Conservation (phyloP, 2,888 invertebrate genomes). For the Chrysina gloriosa region DNA sequence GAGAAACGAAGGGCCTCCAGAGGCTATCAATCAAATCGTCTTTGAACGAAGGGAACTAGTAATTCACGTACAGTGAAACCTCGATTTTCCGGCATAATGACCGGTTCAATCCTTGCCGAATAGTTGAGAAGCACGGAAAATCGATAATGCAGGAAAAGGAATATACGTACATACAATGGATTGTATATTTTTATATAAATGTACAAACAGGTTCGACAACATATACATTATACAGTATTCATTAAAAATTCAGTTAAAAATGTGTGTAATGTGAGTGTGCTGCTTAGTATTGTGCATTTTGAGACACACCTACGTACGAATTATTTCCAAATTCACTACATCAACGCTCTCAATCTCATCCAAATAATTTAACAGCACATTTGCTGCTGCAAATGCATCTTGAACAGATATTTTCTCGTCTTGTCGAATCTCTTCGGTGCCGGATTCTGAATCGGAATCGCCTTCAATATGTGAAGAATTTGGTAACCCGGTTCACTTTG, state of each 20-base stretch:
- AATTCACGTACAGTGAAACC: too few species aligned
- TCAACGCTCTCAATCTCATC: neutral
- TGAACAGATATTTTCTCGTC: neutral
- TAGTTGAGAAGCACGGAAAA: neutral
- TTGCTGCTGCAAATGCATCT: neutral
- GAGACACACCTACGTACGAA: neutral
- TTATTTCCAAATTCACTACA: neutral
- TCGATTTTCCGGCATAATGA: neutral
- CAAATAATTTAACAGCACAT: neutral
- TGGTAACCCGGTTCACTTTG: too few species aligned
- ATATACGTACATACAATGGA: too few species aligned
- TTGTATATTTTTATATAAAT: neutral
- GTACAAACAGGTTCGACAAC: neutral
- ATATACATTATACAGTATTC: neutral
- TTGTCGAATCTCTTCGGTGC: neutral
- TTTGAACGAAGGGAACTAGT: too few species aligned
- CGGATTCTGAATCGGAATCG: neutral
- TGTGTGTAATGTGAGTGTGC: neutral
- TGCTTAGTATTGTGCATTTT: neutral
- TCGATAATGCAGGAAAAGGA: neutral
- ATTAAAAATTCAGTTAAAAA: neutral
- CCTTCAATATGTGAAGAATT: too few species aligned
- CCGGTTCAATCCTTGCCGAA: neutral
- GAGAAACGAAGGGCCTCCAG: too few species aligned
- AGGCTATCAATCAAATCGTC: too few species aligned